Conservation (phyloP, 2,888 invertebrate species). For the Tuta absoluta region DNA sequence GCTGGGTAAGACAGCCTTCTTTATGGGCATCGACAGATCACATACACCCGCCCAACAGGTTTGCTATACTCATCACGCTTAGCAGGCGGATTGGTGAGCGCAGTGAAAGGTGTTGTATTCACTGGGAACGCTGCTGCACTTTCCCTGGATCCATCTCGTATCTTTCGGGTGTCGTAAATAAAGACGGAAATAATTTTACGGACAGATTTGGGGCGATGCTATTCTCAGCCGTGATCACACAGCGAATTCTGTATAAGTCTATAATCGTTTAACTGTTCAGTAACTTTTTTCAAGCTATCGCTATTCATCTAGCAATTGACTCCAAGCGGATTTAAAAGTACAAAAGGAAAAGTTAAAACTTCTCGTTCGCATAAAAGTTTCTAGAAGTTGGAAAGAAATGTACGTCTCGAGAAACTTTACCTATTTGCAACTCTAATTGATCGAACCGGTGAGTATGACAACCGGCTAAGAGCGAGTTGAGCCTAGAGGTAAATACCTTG, state of each 20-base stretch:
- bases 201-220: no score
- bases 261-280: background rate
- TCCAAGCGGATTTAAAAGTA: constrained; percentile 1
- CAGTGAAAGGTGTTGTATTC: no score
- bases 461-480: background rate
- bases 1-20: no score
- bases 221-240: background rate
- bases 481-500: background rate
- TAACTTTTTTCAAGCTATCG: background rate
- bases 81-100: no score
- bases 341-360: background rate
- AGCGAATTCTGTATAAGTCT: background rate
- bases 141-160: no score
- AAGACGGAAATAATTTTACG: no score
- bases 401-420: background rate
- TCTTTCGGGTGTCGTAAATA: no score
- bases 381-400: background rate
- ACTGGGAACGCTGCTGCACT: no score
- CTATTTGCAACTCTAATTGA: constrained; percentile 21
- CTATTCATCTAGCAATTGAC: background rate
- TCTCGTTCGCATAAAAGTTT: constrained; percentile 1
- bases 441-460: constrained; percentile 1
- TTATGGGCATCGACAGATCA: no score
- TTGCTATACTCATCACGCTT: no score
- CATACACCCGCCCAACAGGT: no score